phyloP scores from a whole-genome alignment of 2,113 vertebrate genomes.

The Toxotes jaculatrix region DNA sequence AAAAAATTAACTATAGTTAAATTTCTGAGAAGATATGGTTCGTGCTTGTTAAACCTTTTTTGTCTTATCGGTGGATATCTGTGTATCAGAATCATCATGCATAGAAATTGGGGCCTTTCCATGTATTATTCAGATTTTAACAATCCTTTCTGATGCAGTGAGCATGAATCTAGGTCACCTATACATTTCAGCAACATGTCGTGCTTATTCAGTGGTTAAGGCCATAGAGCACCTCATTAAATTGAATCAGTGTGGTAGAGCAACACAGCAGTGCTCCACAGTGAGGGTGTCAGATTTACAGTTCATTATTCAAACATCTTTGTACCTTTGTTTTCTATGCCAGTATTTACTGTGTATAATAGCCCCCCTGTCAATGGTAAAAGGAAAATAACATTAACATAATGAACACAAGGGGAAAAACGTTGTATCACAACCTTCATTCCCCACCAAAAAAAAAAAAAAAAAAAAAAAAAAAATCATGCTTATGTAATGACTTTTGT shows the following conservation, averaged over 20 bases:
- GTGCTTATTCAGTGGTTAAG: slow-evolving; percentile 34
- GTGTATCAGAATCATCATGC: slow-evolving; percentile 20
- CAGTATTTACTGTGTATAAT: background rate
- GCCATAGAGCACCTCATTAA: slow-evolving; percentile 34
- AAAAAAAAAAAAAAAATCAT: background rate
- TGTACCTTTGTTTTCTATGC: slow-evolving; percentile 2
- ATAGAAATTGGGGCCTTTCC: slow-evolving; percentile 6
- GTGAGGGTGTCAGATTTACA: slow-evolving; percentile 4
- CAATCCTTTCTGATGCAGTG: slow-evolving; percentile 22
- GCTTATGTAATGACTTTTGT: background rate
- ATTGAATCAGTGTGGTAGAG: slow-evolving; percentile 32
- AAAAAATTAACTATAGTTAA: background rate
- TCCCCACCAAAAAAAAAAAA: background rate
- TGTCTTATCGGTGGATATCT: background rate
- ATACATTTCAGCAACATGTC: slow-evolving; percentile 18
- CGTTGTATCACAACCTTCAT: background rate
- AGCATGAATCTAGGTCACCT: slow-evolving; percentile 37
- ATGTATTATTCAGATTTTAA: slow-evolving; percentile 30
- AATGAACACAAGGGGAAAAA: slow-evolving; percentile 22
- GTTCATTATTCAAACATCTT: slow-evolving; percentile 9
- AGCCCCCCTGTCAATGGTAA: background rate
- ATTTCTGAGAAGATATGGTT: slow-evolving; percentile 3
- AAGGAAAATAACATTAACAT: slow-evolving; percentile 1
- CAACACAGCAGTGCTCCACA: background rate
- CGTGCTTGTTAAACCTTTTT: slow-evolving; percentile 7